Evolutionary conservation across 1,140 invertebrate species (phyloP).

Genomic region (Calycopis cecrops): DNA sequence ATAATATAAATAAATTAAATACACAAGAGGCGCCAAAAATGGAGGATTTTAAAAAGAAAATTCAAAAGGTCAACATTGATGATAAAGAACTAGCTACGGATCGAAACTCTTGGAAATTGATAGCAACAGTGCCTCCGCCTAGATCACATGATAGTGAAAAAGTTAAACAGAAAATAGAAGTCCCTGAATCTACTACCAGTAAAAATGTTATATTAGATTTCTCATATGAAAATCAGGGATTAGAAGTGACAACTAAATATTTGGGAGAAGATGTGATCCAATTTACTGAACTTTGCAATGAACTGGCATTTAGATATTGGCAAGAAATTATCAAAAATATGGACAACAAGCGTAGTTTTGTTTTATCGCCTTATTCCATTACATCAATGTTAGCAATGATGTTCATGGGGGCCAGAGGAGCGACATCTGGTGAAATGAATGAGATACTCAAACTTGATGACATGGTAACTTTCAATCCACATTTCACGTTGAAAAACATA

Average conservation of each 20-base stretch:
- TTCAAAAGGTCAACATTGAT: constrained; percentile 68
- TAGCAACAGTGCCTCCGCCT: constrained; percentile 57
- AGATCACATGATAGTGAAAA: constrained; percentile 49
- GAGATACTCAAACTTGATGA: constrained; percentile 89
- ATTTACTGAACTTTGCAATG: constrained; percentile 87
- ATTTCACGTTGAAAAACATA: constrained; percentile 88
- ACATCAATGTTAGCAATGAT: constrained; percentile 91
- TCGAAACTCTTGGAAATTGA: constrained; percentile 68
- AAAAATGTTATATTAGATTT: constrained; percentile 68
- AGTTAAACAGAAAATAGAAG: constrained; percentile 51
- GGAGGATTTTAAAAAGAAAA: constrained; percentile 65
- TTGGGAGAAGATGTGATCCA: constrained; percentile 81
- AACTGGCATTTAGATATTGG: constrained; percentile 89
- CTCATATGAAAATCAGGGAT: constrained; percentile 79
- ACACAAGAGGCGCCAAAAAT: constrained; percentile 42
- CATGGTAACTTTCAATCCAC: constrained; percentile 91
- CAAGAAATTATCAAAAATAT: constrained; percentile 80
- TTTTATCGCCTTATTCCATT: constrained; percentile 90
- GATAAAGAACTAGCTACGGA: constrained; percentile 55
- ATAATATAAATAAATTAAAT: constrained; percentile 11
- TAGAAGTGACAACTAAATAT: constrained; percentile 83
- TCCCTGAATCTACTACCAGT: constrained; percentile 35
- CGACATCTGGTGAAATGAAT: constrained; percentile 93
- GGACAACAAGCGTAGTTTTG: constrained; percentile 84
- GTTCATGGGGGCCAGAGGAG: constrained; percentile 88